phyloP scores from a whole-genome alignment of 2,113 vertebrate species.

The Clarias macrocephalus region DNA sequence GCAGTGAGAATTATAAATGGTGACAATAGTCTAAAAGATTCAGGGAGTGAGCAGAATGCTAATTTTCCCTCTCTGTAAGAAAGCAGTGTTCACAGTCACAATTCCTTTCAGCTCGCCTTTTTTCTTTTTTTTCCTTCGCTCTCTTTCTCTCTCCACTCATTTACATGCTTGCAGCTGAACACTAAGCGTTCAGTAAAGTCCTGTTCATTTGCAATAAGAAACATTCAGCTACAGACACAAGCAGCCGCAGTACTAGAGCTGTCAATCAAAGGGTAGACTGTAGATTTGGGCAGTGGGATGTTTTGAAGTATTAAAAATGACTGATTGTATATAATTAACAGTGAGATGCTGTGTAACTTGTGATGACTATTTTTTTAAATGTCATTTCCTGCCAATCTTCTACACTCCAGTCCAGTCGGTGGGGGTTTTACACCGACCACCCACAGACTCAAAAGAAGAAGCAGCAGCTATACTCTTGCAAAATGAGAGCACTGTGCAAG shows the following conservation, averaged over 20 bases:
- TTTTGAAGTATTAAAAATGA: too few species aligned
- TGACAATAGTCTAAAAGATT: slow-evolving; percentile 38
- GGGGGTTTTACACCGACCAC: too few species aligned
- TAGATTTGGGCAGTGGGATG: too few species aligned
- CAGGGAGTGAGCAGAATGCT: slow-evolving; percentile 44
- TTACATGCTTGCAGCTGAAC: slow-evolving; percentile 14
- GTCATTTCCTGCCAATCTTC: too few species aligned
- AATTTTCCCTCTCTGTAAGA: slow-evolving; percentile 41
- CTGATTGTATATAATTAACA: too few species aligned
- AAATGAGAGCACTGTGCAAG: too few species aligned
- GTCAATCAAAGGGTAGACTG: too few species aligned
- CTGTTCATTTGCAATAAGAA: background rate
- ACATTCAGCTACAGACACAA: background rate
- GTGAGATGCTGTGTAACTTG: too few species aligned
- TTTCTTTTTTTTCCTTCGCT: background rate
- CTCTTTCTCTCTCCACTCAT: background rate
- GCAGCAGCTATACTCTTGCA: too few species aligned
- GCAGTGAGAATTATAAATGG: slow-evolving; percentile 30
- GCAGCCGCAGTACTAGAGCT: background rate
- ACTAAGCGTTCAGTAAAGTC: background rate
- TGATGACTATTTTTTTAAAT: too few species aligned
- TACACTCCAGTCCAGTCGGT: too few species aligned
- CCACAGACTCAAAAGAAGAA: too few species aligned
- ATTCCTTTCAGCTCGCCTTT: background rate
- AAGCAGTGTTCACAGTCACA: slow-evolving; percentile 37